These are phyloP conservation scores for Drosophila baimaii DNA, from an alignment of 1,140 invertebrate species.

Conservation along the genomic window DNA sequence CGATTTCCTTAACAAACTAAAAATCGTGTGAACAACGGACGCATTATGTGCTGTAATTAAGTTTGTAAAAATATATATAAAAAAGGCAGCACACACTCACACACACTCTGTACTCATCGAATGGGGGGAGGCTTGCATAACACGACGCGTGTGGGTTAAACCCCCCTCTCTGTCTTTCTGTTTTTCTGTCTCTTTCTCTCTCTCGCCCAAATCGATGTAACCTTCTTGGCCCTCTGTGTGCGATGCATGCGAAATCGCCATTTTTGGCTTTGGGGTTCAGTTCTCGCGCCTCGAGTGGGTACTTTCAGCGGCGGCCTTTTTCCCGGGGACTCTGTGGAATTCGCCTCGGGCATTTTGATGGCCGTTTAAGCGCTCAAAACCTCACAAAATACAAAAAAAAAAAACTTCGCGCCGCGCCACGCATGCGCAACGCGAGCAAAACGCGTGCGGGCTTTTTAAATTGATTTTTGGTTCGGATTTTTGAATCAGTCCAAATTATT, in stretches of 20 bases:
- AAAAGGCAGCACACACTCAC: neutral
- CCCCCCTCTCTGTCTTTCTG: neutral
- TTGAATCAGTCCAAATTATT: conserved; percentile 10
- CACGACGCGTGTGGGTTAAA: conserved; percentile 40
- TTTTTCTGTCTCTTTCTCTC: too few relatives aligned
- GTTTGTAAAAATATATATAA: conserved; percentile 21
- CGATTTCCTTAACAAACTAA: conserved; percentile 24
- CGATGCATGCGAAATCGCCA: conserved; percentile 69
- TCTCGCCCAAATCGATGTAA: conserved; percentile 47
- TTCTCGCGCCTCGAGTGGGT: conserved; percentile 36
- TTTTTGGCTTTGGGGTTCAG: conserved; percentile 45
- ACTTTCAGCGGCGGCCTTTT: conserved; percentile 12
- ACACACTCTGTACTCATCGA: conserved; percentile 52
- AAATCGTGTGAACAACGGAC: conserved; percentile 44
- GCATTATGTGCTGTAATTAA: conserved; percentile 55
- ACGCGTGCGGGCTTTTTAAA: conserved; percentile 52
- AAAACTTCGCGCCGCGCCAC: conserved; percentile 44
- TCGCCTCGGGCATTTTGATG: conserved; percentile 62
- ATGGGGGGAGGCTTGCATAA: conserved; percentile 61
- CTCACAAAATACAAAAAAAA: neutral
- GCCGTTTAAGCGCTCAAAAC: conserved; percentile 47
- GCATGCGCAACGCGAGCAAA: conserved; percentile 70
- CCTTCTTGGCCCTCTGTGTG: conserved; percentile 65
- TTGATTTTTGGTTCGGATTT: conserved; percentile 16
- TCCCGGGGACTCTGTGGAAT: conserved; percentile 16